phyloP scores from a whole-genome alignment of 2,888 invertebrate genomes.

The Rhynchonema sp. region DNA sequence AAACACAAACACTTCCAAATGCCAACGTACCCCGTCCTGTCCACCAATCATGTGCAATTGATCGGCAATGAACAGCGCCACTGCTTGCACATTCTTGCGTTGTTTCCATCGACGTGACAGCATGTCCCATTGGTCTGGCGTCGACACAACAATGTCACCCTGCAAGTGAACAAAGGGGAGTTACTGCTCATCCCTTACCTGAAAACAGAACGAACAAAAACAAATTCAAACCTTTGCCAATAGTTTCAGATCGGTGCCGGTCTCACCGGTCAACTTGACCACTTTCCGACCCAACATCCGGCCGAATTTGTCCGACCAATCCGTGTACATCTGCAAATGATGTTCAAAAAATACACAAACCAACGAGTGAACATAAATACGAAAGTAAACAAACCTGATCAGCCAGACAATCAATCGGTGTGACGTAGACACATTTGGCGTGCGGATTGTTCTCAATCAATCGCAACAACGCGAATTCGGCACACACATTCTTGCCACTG shows the following conservation, averaged over 20 bases:
- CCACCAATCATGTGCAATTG: constrained; percentile 57
- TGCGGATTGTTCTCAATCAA: constrained; percentile 45
- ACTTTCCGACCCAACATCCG: constrained; percentile 48
- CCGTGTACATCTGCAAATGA: constrained; percentile 43
- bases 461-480: constrained; percentile 80
- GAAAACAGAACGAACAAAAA: too few species aligned
- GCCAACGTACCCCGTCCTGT: constrained; percentile 34
- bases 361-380: background rate
- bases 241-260: constrained; percentile 81
- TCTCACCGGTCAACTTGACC: constrained; percentile 83
- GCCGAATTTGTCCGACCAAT: constrained; percentile 65
- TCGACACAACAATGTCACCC: constrained; percentile 85
- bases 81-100: constrained; percentile 87
- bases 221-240: too few species aligned
- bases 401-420: constrained; percentile 74
- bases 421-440: constrained; percentile 71
- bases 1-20: too few species aligned
- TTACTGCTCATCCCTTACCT: too few species aligned
- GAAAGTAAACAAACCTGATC: constrained; percentile 37
- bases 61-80: constrained; percentile 85
- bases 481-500: constrained; percentile 52
- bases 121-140: constrained; percentile 97
- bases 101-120: constrained; percentile 95
- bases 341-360: background rate
- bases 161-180: too few species aligned